Conservation (phyloP, 1,140 invertebrate species). For the Drosophila ananassae region DNA sequence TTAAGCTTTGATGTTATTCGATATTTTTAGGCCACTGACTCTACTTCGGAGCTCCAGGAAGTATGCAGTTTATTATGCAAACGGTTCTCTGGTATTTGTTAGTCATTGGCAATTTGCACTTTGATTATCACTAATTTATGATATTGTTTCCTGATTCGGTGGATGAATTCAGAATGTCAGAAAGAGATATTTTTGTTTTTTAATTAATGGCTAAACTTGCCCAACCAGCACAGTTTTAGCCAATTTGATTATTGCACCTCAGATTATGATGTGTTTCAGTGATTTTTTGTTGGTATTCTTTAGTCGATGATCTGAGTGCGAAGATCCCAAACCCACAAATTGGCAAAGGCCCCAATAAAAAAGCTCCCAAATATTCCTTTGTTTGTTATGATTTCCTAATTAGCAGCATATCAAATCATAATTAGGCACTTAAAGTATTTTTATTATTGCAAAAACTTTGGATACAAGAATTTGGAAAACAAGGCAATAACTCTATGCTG, state of each 20-base stretch:
- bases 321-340: constrained; percentile 35
- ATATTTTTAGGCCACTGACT: neutral
- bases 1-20: neutral
- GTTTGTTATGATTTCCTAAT: constrained; percentile 62
- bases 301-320: constrained; percentile 38
- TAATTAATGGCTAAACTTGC: constrained; percentile 40
- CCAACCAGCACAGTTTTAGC: too few relatives aligned
- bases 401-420: constrained; percentile 68
- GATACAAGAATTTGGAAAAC: constrained; percentile 57
- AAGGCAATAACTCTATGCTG: constrained; percentile 61
- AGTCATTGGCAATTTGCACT: constrained; percentile 4
- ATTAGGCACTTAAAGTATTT: constrained; percentile 63
- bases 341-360: constrained; percentile 47
- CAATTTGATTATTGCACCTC: constrained; percentile 11
- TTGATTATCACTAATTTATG: constrained; percentile 5
- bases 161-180: constrained; percentile 18
- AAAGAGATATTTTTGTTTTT: constrained; percentile 34
- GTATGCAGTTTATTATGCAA: constrained; percentile 4
- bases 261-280: constrained; percentile 1
- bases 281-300: neutral
- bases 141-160: constrained; percentile 2
- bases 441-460: constrained; percentile 43
- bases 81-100: constrained; percentile 2
- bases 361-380: constrained; percentile 27
- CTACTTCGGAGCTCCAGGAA: neutral